These are phyloP conservation scores for Hystrix cristata DNA, from an alignment of 2,113 vertebrate genomes.

Conservation along the genomic window DNA sequence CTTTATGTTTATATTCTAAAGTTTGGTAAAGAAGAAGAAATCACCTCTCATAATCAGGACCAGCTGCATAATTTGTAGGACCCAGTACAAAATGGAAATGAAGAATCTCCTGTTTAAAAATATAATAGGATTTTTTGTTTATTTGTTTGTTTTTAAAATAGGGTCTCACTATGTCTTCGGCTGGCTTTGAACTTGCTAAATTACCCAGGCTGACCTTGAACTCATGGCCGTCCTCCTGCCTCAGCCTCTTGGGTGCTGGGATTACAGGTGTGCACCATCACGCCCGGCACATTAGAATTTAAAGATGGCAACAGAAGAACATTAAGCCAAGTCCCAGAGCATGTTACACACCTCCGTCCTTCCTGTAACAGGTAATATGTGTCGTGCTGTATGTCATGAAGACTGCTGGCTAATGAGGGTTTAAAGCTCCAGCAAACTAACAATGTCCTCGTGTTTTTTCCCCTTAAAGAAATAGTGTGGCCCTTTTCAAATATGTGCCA, in stretches of 20 bases:
- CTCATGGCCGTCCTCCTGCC: not conserved
- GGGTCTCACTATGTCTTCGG: not conserved
- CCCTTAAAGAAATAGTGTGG: not conserved
- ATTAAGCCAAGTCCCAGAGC: not conserved
- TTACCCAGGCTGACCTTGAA: not conserved
- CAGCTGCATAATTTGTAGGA: not conserved
- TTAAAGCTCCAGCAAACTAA: not conserved
- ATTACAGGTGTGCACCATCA: not conserved
- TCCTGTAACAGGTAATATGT: not conserved
- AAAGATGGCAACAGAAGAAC: not conserved
- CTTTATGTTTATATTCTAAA: not conserved
- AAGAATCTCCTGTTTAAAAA: not conserved
- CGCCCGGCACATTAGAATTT: not conserved
- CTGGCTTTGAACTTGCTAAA: no score
- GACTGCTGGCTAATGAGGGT: not conserved
- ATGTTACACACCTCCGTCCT: not conserved
- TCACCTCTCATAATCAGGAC: not conserved
- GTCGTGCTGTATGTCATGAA: not conserved
- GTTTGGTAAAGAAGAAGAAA: not conserved
- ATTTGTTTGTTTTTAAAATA: not conserved
- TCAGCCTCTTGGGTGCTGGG: not conserved
- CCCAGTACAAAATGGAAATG: conserved; percentile 10
- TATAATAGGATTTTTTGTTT: not conserved
- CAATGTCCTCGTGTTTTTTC: not conserved
- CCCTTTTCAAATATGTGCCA: not conserved